A percentile compares a stretch with the other conserved stretches of the same genome.
Evolutionary conservation across 2,113 vertebrate species (phyloP).

Genomic region (Piaya cayana): DNA sequence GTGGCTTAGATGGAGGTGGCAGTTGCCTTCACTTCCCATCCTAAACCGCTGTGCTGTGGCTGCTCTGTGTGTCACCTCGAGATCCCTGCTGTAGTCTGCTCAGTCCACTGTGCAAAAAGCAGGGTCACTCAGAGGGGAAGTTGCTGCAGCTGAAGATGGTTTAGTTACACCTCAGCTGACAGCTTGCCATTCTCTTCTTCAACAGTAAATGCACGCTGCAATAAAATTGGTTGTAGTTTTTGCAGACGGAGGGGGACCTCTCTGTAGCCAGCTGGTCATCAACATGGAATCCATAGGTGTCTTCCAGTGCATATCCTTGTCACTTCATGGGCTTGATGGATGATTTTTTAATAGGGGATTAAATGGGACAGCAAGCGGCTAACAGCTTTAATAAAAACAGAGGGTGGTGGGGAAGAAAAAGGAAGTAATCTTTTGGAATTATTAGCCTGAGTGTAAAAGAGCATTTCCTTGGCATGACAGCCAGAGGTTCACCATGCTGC

Average conservation of each 20-base stretch:
- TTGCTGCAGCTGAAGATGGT: background rate
- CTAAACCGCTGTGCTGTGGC: accelerated
- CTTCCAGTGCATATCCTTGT: background rate
- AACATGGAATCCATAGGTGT: accelerated
- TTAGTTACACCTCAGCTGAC: background rate
- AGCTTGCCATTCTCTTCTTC: background rate
- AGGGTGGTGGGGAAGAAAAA: background rate
- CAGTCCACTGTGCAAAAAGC: accelerated
- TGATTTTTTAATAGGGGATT: background rate
- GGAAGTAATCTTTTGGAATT: slow-evolving; percentile 1
- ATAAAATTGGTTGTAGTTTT: background rate
- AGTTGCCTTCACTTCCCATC: background rate
- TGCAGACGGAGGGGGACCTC: background rate
- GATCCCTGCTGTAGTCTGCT: background rate
- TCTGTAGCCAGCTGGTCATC: background rate
- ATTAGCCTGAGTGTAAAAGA: background rate
- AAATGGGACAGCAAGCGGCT: background rate
- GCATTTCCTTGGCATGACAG: background rate
- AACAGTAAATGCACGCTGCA: background rate
- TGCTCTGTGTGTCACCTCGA: background rate
- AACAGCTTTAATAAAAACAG: background rate
- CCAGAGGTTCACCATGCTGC: background rate
- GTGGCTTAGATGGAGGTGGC: background rate
- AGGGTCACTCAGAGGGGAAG: background rate
- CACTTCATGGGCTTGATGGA: background rate